Evolutionary conservation across 2,113 vertebrate species (phyloP), one percentile per base, ranked within the genome.

Genomic region (Collichthys lucidus): DNA sequence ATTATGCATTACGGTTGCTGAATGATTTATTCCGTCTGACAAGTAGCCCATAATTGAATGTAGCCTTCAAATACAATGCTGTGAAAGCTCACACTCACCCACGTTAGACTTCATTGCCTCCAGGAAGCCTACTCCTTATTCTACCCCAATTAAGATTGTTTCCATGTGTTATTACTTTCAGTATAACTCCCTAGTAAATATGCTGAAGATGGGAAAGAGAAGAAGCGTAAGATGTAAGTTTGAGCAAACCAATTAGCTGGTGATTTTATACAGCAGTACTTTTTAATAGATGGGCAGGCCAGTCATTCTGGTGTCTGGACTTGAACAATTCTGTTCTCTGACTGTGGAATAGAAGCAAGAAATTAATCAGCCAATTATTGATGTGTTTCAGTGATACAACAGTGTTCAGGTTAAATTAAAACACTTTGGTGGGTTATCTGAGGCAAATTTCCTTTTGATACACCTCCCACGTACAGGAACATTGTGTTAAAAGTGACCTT

Each of bases 21-120:
- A 85, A 85, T 88, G 86, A 92, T 92, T 91, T 88, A 91, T 86
- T 90, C 83, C 53, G 1, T 86, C 82, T 92, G 87, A 90, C 89
- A 92, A 87, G 73, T 72, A 83, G 87, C 69, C 86, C 79, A 76
- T 93, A 93, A 92, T 92, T 92, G 79, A 90, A 91, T 70, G 73
- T 81, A 83, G 65, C 86, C 84, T 86, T 92, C 72, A 78, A 76
- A 89, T 19, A 61, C 83, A 56, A 55, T 22, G 80, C 65, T 77
- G 78, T 70, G 79, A 91, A 87, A 86, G 84, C 82, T 84, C 88
- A 82, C 74, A 85, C 61, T 91, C 84, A 81, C 89, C 84, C 76
- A 75, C 74, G 50, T 89, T 89, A 68, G 20, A 84, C 82, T 87
- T 65, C 79, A 52, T 66, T 22, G 79, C 87, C 89, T 78, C 50